Percentiles rank a stretch among this genome's conserved stretches.
Evolutionary conservation across 2,888 invertebrate species (phyloP).

Genomic region (Tiliacea aurago): DNA sequence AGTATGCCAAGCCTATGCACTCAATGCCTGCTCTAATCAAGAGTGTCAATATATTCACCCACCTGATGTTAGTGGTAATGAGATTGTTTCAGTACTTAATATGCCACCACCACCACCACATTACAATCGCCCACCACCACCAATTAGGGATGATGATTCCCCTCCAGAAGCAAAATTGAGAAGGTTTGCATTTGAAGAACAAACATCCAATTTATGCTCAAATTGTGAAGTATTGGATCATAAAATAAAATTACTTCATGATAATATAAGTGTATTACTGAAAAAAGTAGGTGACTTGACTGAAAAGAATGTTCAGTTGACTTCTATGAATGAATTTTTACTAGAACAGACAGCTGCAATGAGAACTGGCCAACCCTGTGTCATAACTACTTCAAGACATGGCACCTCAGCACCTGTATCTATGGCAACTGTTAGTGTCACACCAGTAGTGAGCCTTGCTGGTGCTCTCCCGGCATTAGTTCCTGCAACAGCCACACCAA

Average conservation of each 20-base stretch:
- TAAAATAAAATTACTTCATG: constrained; percentile 86
- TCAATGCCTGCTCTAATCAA: constrained; percentile 90
- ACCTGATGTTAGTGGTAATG: constrained; percentile 75
- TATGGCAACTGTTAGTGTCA: constrained; percentile 87
- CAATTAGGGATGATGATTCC: constrained; percentile 81
- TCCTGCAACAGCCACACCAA: constrained; percentile 84
- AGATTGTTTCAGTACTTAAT: constrained; percentile 68
- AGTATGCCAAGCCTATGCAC: constrained; percentile 91
- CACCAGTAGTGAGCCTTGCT: constrained; percentile 86
- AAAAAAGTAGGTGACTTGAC: constrained; percentile 86
- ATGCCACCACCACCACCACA: constrained; percentile 67
- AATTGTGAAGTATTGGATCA: constrained; percentile 85
- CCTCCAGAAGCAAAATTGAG: constrained; percentile 87
- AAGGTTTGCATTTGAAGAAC: constrained; percentile 81
- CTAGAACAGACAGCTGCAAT: constrained; percentile 85
- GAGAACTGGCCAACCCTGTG: constrained; percentile 85
- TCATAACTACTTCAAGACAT: constrained; percentile 87
- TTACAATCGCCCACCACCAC: constrained; percentile 75
- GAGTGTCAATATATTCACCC: constrained; percentile 82
- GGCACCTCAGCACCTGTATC: constrained; percentile 87
- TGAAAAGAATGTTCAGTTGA: constrained; percentile 86
- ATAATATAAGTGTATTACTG: constrained; percentile 87
- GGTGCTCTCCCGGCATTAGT: constrained; percentile 85
- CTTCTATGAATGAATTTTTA: constrained; percentile 89
- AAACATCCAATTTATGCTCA: constrained; percentile 75